A percentile compares a stretch with the other conserved stretches of the same genome.
These are phyloP conservation scores for Naso thynnoides DNA, from an alignment of 2,797 vertebrate species.

Conservation along the genomic window DNA sequence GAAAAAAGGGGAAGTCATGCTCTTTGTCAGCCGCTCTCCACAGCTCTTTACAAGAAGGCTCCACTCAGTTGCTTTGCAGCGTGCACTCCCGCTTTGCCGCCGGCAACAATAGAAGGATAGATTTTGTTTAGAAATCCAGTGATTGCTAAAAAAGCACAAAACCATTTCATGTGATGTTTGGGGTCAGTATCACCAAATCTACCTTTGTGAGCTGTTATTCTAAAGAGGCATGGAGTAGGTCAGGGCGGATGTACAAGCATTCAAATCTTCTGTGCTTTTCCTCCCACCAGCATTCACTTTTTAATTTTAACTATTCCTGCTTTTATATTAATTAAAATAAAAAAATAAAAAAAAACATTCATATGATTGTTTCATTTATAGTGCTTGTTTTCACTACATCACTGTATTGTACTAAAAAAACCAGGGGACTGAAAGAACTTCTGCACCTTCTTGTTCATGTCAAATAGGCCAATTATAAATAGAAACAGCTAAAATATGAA, in stretches of 20 bases:
- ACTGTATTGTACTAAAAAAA: background rate
- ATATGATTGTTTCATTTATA: background rate
- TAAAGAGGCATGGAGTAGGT: background rate
- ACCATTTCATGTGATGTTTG: background rate
- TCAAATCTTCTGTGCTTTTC: conserved; percentile 11
- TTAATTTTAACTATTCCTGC: background rate
- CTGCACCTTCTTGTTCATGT: background rate
- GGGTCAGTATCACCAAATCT: conserved; percentile 21
- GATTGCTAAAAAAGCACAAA: conserved; percentile 12
- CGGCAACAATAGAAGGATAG: conserved; percentile 7
- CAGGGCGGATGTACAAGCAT: background rate
- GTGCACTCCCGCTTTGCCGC: background rate
- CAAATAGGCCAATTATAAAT: background rate
- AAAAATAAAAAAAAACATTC: background rate
- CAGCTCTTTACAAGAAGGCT: conserved; percentile 8
- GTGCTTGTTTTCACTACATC: background rate
- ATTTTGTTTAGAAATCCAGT: conserved; percentile 27
- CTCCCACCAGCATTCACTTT: background rate
- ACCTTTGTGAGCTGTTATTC: conserved; percentile 4
- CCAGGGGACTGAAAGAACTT: background rate
- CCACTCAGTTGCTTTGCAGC: conserved; percentile 10
- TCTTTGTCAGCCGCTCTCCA: conserved; percentile 17
- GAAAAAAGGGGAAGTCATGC: conserved; percentile 26
- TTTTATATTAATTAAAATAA: background rate
- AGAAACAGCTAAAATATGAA: background rate